Percentiles rank a stretch among this genome's conserved stretches.
phyloP scores from a whole-genome alignment of 2,113 vertebrate genomes.

The Bos indicus region DNA sequence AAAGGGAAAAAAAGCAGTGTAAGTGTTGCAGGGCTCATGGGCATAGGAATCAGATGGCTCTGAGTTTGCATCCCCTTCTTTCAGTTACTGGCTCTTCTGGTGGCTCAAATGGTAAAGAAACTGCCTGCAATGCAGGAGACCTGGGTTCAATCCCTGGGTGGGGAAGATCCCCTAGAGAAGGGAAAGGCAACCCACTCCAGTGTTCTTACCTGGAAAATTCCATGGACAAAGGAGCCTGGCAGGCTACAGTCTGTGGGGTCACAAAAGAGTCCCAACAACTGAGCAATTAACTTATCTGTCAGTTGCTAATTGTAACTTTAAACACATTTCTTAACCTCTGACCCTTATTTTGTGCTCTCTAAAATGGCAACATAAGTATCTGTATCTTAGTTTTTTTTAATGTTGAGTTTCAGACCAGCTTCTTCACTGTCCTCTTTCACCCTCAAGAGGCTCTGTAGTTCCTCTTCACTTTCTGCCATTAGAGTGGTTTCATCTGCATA shows the following conservation, averaged over 20 bases:
- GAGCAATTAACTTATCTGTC: not conserved
- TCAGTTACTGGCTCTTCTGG: not conserved
- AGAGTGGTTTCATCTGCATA: not conserved
- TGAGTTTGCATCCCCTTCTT: not conserved
- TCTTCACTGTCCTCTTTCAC: not conserved
- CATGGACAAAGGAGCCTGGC: not conserved
- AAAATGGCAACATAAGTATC: not conserved
- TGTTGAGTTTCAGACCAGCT: not conserved
- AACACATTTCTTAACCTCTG: not conserved
- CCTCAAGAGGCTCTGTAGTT: not conserved
- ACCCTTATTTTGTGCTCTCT: not conserved
- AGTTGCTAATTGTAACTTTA: not conserved
- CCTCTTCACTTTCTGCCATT: not conserved
- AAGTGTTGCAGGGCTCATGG: not conserved
- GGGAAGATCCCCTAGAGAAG: not conserved
- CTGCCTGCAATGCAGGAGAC: not conserved
- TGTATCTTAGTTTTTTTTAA: not conserved
- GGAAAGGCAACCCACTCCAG: not conserved
- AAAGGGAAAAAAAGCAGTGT: not conserved
- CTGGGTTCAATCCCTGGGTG: not conserved
- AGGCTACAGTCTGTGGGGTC: not conserved
- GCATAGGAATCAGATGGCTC: not conserved
- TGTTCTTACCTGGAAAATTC: not conserved
- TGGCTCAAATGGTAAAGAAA: not conserved
- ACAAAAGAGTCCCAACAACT: not conserved